A percentile compares a stretch with the other conserved stretches of the same genome.
Conservation (phyloP, 2,113 vertebrate species). For the Rynchops niger region DNA sequence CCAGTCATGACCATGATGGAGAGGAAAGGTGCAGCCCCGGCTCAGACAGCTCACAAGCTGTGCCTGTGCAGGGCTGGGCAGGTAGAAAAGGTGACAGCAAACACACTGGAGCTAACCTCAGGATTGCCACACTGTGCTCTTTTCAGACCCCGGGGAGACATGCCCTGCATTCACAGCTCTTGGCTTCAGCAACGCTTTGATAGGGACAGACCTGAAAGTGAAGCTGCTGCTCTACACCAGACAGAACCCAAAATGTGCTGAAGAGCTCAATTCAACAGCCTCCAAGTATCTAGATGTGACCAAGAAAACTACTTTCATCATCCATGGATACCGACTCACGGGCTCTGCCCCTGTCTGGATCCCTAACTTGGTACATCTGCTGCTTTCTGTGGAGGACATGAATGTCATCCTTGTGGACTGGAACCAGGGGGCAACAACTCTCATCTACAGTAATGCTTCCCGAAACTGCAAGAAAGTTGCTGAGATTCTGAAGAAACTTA, state of each 20-base stretch:
- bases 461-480: constrained; percentile 82
- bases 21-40: background rate
- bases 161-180: constrained; percentile 87
- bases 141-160: constrained; percentile 72
- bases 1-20: background rate
- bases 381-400: constrained; percentile 80
- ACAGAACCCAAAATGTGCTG: constrained; percentile 79
- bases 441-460: constrained; percentile 83
- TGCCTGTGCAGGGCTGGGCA: background rate
- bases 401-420: constrained; percentile 91
- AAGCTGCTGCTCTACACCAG: constrained; percentile 86
- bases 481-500: constrained; percentile 80
- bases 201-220: constrained; percentile 85
- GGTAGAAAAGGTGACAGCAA: background rate
- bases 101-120: background rate
- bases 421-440: constrained; percentile 89
- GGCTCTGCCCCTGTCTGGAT: constrained; percentile 88
- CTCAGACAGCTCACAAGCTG: background rate
- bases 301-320: constrained; percentile 83
- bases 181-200: constrained; percentile 77
- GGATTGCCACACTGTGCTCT: background rate
- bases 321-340: constrained; percentile 89
- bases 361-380: constrained; percentile 71
- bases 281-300: constrained; percentile 77
- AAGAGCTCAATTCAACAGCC: constrained; percentile 63